Evolutionary conservation across 2,113 vertebrate species (phyloP).

Genomic region (Cyphomyrus discorhynchus): DNA sequence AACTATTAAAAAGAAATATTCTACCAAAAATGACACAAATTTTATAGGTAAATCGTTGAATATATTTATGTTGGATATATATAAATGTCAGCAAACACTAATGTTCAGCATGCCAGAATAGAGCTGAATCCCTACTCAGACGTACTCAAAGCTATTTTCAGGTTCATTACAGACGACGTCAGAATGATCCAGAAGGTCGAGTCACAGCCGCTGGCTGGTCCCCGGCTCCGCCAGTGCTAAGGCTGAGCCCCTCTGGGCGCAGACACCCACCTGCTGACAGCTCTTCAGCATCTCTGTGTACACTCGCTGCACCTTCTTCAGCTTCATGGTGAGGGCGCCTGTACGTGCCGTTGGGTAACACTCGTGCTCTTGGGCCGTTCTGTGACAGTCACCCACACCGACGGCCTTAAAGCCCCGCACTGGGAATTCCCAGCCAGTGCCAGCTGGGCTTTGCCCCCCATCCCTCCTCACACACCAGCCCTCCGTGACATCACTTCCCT

Average conservation of each 20-base stretch:
- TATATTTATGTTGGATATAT: neutral
- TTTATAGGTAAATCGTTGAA: neutral
- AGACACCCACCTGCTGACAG: constrained; percentile 59
- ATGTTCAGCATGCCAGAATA: neutral
- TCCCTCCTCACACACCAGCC: neutral
- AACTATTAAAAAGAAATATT: neutral
- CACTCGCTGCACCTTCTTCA: constrained; percentile 55
- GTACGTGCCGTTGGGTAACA: neutral
- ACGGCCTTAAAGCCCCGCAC: neutral
- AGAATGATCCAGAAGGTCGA: neutral
- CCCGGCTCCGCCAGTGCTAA: neutral
- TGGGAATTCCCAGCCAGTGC: constrained; percentile 25
- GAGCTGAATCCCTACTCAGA: neutral
- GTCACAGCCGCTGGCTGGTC: neutral
- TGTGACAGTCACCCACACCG: neutral
- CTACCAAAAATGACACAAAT: neutral
- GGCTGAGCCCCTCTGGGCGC: neutral
- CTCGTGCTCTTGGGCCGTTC: neutral
- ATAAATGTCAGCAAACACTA: neutral
- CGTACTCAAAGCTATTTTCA: neutral
- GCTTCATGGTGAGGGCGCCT: constrained; percentile 53
- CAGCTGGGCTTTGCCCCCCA: neutral
- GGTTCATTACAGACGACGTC: neutral
- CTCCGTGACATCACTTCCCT: constrained; percentile 23
- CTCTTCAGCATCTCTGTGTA: constrained; percentile 61